Percentiles rank a stretch among this genome's conserved stretches.
Conservation (phyloP, 2,888 invertebrate species). For the Phlogophora meticulosa region DNA sequence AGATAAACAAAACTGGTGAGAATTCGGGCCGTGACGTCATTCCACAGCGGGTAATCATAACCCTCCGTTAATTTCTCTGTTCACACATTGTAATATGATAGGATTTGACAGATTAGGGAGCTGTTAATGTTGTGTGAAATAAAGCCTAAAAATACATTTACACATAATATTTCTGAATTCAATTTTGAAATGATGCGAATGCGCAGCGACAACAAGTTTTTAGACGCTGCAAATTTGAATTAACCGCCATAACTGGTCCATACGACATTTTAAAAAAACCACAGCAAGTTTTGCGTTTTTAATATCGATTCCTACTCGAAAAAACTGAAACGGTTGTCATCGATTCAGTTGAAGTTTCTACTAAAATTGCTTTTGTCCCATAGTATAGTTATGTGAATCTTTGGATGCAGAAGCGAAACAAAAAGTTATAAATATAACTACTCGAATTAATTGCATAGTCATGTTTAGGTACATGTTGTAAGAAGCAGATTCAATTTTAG, state of each 20-base stretch:
- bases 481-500: not conserved
- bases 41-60: constrained; percentile 38
- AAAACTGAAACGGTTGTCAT: no score
- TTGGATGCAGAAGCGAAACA: not conserved
- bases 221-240: no score
- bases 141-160: constrained; percentile 5
- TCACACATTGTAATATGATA: constrained; percentile 55
- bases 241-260: no score
- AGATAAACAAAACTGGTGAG: constrained; percentile 48
- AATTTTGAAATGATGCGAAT: not conserved
- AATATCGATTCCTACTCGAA: no score
- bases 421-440: constrained; percentile 5
- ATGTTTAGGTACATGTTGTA: not conserved
- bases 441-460: constrained; percentile 1
- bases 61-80: constrained; percentile 47
- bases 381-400: no score
- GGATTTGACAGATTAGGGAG: constrained; percentile 29
- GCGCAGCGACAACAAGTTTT: no score
- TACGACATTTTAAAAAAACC: no score
- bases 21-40: constrained; percentile 54
- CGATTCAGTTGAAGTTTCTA: no score
- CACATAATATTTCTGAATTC: not conserved
- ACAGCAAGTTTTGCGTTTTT: no score
- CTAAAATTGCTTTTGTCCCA: no score
- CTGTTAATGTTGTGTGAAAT: constrained; percentile 36